phyloP scores from a whole-genome alignment of 2,113 vertebrate species.

The Macquaria ambigua region DNA sequence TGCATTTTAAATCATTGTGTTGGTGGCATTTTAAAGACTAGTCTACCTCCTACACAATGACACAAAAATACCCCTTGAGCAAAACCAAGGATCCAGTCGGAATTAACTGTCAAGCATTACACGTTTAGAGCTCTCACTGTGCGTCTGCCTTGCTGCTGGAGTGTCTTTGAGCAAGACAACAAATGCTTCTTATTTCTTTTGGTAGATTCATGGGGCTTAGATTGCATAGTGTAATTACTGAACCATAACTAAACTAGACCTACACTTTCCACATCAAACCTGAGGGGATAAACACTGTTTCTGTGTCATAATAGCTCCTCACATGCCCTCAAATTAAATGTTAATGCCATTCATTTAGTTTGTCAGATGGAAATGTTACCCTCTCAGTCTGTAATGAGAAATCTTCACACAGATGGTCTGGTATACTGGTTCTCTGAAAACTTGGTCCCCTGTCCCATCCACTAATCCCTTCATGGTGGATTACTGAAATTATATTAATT shows the following conservation, averaged over 20 bases:
- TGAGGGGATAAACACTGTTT: not conserved
- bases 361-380: not conserved
- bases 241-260: not conserved
- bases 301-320: not conserved
- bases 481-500: not conserved
- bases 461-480: not conserved
- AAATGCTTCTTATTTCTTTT: not conserved
- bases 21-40: not conserved
- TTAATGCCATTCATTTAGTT: not conserved
- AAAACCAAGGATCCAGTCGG: not conserved
- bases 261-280: not conserved
- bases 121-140: not conserved
- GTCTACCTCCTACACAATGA: not conserved
- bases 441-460: not conserved
- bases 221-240: not conserved
- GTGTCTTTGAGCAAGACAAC: not conserved
- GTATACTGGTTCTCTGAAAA: not conserved
- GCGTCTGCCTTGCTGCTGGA: not conserved
- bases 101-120: not conserved
- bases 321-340: not conserved
- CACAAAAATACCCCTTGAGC: not conserved
- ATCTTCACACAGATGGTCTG: not conserved
- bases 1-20: not conserved
- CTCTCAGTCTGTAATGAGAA: not conserved
- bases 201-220: not conserved